phyloP scores from a whole-genome alignment of 2,113 vertebrate species.

The Illadopsis cleaveri region DNA sequence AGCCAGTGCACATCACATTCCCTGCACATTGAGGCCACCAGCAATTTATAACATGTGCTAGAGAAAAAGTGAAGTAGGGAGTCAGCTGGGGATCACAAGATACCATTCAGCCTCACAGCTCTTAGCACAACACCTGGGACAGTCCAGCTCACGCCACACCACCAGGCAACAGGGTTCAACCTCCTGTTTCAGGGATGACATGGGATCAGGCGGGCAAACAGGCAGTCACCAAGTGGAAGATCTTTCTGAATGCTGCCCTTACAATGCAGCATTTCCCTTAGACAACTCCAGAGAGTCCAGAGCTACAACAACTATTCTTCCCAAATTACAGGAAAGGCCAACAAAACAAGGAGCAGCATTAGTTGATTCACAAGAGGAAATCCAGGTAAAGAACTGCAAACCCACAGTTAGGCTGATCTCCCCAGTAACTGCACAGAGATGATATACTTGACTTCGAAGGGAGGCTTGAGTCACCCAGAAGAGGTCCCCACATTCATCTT shows the following conservation, averaged over 20 bases:
- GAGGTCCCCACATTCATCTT: background rate
- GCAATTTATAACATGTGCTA: fast-evolving
- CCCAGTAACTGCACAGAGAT: background rate
- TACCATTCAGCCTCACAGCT: background rate
- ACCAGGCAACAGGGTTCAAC: background rate
- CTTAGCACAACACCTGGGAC: background rate
- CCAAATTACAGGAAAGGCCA: background rate
- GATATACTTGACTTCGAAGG: background rate
- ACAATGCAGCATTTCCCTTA: background rate
- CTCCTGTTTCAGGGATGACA: background rate
- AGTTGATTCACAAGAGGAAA: background rate
- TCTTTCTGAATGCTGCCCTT: background rate
- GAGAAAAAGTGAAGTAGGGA: background rate
- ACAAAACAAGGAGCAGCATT: background rate
- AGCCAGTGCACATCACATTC: background rate
- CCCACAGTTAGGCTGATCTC: background rate
- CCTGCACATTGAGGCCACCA: background rate
- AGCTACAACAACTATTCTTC: background rate
- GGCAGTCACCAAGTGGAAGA: background rate
- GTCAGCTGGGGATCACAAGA: background rate
- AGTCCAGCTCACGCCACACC: background rate
- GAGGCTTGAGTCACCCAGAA: background rate
- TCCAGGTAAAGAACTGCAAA: background rate
- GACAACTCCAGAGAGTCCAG: background rate
- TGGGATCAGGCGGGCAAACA: background rate